Percentiles rank a stretch among this genome's conserved stretches.
These are phyloP conservation scores for Laspeyria flexula DNA, from an alignment of 2,888 invertebrate genomes.

Conservation along the genomic window DNA sequence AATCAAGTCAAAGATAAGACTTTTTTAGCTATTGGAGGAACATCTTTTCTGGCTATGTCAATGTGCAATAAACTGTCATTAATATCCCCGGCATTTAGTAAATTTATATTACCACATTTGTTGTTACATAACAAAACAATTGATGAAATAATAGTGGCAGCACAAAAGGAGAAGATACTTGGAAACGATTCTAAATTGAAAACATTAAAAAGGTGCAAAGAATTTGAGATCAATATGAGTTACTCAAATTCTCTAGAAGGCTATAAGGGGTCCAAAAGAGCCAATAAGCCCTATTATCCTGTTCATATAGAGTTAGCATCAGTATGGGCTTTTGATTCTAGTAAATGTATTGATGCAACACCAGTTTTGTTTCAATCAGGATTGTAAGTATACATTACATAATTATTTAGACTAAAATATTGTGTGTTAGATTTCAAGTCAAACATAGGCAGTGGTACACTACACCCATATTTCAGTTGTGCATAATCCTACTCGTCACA, in stretches of 20 bases:
- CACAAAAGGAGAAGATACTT: constrained; percentile 58
- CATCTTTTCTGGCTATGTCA: constrained; percentile 89
- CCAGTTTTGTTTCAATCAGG: constrained; percentile 84
- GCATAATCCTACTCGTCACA: too few relatives aligned
- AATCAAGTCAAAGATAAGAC: constrained; percentile 72
- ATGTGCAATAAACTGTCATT: constrained; percentile 86
- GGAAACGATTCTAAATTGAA: constrained; percentile 51
- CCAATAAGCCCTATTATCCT: background rate
- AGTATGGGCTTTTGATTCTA: constrained; percentile 87
- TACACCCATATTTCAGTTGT: too few relatives aligned
- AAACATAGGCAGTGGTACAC: too few relatives aligned
- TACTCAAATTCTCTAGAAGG: too few relatives aligned
- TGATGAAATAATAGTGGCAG: constrained; percentile 62
- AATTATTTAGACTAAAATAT: background rate
- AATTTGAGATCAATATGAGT: background rate
- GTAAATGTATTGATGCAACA: constrained; percentile 94
- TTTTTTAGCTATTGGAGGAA: constrained; percentile 89
- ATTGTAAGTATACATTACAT: constrained; percentile 66
- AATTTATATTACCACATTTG: constrained; percentile 83
- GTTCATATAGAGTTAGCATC: constrained; percentile 66
- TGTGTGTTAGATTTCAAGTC: too few relatives aligned
- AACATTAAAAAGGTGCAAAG: constrained; percentile 50
- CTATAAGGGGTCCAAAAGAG: background rate
- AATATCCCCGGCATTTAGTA: constrained; percentile 68
- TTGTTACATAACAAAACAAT: constrained; percentile 78